Percentiles rank a stretch among this genome's conserved stretches.
Conservation (phyloP, 2,888 invertebrate genomes). For the Clistopyga incitator region DNA sequence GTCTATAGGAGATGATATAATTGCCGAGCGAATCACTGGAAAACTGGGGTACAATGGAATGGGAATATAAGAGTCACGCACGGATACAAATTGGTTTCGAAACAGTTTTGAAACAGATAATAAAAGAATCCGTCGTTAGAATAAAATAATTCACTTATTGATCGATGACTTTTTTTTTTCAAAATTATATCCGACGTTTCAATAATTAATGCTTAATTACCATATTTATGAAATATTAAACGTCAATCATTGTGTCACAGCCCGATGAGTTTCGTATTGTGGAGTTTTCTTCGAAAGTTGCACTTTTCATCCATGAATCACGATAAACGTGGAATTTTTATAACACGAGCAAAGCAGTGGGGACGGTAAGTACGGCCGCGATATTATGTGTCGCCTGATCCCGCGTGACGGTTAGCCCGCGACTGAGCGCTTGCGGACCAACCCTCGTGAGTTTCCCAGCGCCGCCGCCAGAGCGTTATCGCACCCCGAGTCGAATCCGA, state of each 20-base stretch:
- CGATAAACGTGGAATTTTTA: slow-evolving; percentile 42
- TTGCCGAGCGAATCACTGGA: slow-evolving; percentile 29
- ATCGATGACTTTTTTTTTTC: slow-evolving; percentile 5
- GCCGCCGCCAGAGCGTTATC: slow-evolving; percentile 77
- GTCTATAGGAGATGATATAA: slow-evolving; percentile 1
- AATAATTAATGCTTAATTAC: slow-evolving; percentile 54
- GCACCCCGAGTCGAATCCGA: slow-evolving; percentile 70
- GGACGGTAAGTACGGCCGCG: slow-evolving; percentile 58
- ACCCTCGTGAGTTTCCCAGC: slow-evolving; percentile 78
- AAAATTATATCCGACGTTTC: background rate
- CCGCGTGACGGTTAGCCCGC: slow-evolving; percentile 79
- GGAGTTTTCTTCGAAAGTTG: slow-evolving; percentile 3
- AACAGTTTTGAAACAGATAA: background rate
- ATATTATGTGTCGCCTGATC: slow-evolving; percentile 70
- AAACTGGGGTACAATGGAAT: slow-evolving; percentile 1
- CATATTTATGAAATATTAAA: slow-evolving; percentile 40
- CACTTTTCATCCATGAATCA: slow-evolving; percentile 54
- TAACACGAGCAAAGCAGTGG: slow-evolving; percentile 19
- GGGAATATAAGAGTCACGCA: background rate
- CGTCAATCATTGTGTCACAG: slow-evolving; percentile 27
- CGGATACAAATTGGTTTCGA: background rate
- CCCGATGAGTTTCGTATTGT: background rate
- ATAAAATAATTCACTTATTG: background rate
- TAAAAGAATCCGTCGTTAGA: background rate
- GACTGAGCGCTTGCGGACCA: slow-evolving; percentile 80